Conservation (phyloP, 2,113 vertebrate species). For the Rhagologus leucostigma region DNA sequence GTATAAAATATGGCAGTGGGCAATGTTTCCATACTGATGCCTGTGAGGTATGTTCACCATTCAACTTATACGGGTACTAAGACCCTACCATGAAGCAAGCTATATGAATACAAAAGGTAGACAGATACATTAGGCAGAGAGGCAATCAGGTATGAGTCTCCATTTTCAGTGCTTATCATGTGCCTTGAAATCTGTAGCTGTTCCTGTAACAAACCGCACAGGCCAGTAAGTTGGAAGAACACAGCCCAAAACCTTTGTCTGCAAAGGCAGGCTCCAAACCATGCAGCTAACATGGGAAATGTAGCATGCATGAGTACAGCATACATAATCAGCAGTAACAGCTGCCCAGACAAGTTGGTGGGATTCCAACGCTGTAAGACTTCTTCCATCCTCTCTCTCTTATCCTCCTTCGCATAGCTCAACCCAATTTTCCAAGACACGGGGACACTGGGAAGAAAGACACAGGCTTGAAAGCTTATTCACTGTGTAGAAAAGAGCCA, state of each 20-base stretch:
- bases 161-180: not conserved
- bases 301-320: not conserved
- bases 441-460: not conserved
- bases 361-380: constrained; percentile 17
- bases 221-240: not conserved
- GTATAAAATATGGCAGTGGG: not conserved
- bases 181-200: not conserved
- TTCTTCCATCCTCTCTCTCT: not conserved
- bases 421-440: not conserved
- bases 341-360: constrained; percentile 48
- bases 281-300: constrained; percentile 46
- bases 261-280: constrained; percentile 12
- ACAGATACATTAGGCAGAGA: not conserved
- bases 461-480: not conserved
- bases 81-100: not conserved
- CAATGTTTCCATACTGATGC: not conserved
- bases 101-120: not conserved
- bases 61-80: not conserved
- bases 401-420: not conserved
- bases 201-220: not conserved
- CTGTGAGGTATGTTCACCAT: not conserved
- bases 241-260: not conserved
- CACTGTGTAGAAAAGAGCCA: not conserved
- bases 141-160: not conserved
- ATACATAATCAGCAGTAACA: constrained; percentile 54